Conservation (phyloP, 2,113 vertebrate species). For the Microtus oregoni region DNA sequence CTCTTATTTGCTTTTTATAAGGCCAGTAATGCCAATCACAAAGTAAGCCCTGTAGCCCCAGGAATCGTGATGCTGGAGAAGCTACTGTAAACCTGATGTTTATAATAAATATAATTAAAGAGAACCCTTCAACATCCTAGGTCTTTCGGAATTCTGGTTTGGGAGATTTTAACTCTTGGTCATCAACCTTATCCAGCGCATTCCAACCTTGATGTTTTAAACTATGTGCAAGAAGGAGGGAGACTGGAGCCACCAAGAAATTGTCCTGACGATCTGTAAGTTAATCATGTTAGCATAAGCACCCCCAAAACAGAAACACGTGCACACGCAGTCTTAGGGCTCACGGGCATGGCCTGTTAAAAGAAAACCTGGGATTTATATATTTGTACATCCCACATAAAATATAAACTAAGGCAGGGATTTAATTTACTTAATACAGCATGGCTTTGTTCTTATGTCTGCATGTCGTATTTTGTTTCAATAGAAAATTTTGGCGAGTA, state of each 20-base stretch:
- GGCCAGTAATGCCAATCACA: not conserved
- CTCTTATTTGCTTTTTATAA: constrained; percentile 56
- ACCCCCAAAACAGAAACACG: not conserved
- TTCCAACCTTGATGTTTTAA: constrained; percentile 89
- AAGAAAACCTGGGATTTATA: constrained; percentile 30
- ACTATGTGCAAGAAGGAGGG: constrained; percentile 85
- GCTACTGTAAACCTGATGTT: constrained; percentile 39
- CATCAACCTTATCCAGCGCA: constrained; percentile 89
- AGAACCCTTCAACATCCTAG: constrained; percentile 75
- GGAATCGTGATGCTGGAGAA: constrained; percentile 33
- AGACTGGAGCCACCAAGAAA: constrained; percentile 85
- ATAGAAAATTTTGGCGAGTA: constrained; percentile 49
- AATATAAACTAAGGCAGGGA: constrained; percentile 21
- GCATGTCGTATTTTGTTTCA: not conserved
- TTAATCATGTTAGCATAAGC: constrained; percentile 62
- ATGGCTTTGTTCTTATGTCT: not conserved
- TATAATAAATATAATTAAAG: constrained; percentile 57
- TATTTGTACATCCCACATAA: constrained; percentile 19
- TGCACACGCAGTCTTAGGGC: not conserved
- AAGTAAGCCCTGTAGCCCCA: not conserved
- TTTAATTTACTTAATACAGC: not conserved
- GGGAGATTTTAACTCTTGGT: constrained; percentile 89
- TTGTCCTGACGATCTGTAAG: constrained; percentile 88
- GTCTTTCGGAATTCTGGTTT: constrained; percentile 89
- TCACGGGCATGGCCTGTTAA: not conserved